Conservation (phyloP, 1,140 invertebrate species). For the Cardiocondyla obscurior region DNA sequence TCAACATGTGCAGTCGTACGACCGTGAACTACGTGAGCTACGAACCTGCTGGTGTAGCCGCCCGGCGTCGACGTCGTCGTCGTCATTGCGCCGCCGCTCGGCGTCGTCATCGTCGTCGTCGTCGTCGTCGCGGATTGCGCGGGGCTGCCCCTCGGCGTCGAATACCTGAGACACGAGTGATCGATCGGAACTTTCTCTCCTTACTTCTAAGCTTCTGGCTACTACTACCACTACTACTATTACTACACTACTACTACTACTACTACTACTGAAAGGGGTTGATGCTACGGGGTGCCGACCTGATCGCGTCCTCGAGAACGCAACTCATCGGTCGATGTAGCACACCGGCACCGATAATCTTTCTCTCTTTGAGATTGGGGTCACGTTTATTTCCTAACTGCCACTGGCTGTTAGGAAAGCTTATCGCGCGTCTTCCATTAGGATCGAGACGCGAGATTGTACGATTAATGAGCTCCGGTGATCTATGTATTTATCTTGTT, state of each 20-base stretch:
- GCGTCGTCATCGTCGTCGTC: constrained; percentile 64
- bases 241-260: constrained; percentile 2
- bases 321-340: background rate
- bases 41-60: constrained; percentile 84
- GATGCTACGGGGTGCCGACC: background rate
- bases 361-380: constrained; percentile 28
- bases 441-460: background rate
- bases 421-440: constrained; percentile 1
- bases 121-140: constrained; percentile 79
- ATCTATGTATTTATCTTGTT: background rate
- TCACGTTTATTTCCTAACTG: constrained; percentile 36
- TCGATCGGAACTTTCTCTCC: constrained; percentile 60
- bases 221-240: constrained; percentile 1
- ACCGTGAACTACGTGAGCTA: constrained; percentile 79
- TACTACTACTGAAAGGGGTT: constrained; percentile 13
- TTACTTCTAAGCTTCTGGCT: background rate
- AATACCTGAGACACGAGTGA: constrained; percentile 77
- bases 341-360: background rate
- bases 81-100: constrained; percentile 68
- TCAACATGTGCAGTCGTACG: constrained; percentile 66
- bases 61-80: constrained; percentile 74
- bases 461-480: background rate
- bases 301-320: constrained; percentile 2
- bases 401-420: background rate
- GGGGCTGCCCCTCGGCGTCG: constrained; percentile 82